Evolutionary conservation across 1,140 invertebrate species (phyloP).

Genomic region (Drosophila miranda): DNA sequence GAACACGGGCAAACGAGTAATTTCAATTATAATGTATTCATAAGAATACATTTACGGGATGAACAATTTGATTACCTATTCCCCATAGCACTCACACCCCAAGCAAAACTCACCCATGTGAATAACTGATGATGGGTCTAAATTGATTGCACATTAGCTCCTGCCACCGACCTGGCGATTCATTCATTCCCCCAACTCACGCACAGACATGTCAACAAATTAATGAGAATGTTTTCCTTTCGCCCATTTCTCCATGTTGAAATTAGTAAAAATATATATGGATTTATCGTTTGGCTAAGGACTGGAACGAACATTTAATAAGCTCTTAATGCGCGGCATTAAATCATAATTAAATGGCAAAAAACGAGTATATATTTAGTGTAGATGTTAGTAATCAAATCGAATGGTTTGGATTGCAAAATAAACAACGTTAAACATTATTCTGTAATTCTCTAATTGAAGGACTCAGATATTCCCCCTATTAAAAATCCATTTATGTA

Average conservation of each 20-base stretch:
- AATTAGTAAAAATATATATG: constrained; percentile 12
- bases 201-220: neutral
- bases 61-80: constrained; percentile 41
- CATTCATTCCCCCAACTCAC: neutral
- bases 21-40: constrained; percentile 31
- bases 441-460: constrained; percentile 5
- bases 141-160: constrained; percentile 36
- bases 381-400: constrained; percentile 9
- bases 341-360: constrained; percentile 5
- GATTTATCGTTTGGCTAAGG: constrained; percentile 29
- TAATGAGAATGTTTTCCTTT: constrained; percentile 14
- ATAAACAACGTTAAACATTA: constrained; percentile 1
- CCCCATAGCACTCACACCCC: constrained; percentile 12
- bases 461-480: neutral
- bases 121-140: constrained; percentile 49
- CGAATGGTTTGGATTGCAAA: neutral
- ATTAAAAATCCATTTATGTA: no score
- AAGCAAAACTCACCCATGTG: constrained; percentile 30
- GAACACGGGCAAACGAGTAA: constrained; percentile 40
- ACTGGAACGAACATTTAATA: constrained; percentile 47
- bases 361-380: neutral
- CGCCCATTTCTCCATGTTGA: constrained; percentile 25
- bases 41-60: constrained; percentile 29
- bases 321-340: constrained; percentile 31
- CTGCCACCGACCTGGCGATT: no score